Evolutionary conservation across 2,888 invertebrate genomes (phyloP).

Genomic region (Odontothrips loti): DNA sequence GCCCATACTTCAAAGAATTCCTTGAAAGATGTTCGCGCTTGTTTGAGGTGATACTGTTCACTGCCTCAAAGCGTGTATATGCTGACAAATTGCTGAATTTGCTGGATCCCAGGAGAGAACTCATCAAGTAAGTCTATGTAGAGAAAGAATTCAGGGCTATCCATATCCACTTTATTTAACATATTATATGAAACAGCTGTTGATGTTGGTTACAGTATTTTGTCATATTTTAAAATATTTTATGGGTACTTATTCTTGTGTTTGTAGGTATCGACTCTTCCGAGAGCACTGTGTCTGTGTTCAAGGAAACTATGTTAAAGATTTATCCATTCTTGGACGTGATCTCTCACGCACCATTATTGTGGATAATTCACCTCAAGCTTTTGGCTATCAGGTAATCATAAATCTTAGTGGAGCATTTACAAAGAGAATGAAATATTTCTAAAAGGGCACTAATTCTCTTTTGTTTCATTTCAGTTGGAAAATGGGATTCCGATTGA

Average conservation of each 20-base stretch:
- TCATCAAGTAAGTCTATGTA: slow-evolving; percentile 71
- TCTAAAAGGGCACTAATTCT: not conserved
- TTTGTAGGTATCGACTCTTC: slow-evolving; percentile 68
- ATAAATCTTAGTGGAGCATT: slow-evolving; percentile 33
- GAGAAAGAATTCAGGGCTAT: slow-evolving; percentile 32
- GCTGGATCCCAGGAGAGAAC: slow-evolving; percentile 79
- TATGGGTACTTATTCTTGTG: not conserved
- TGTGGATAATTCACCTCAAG: slow-evolving; percentile 86
- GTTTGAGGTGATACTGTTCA: slow-evolving; percentile 92
- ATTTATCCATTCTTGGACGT: slow-evolving; percentile 85
- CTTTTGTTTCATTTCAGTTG: slow-evolving; percentile 53
- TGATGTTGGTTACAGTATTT: slow-evolving; percentile 21
- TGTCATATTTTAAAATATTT: not conserved
- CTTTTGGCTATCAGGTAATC: slow-evolving; percentile 82
- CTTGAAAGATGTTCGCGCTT: slow-evolving; percentile 78
- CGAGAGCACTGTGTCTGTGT: slow-evolving; percentile 93
- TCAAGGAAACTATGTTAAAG: slow-evolving; percentile 95
- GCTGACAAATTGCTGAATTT: slow-evolving; percentile 90
- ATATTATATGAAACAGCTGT: not conserved
- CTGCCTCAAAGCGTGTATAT: slow-evolving; percentile 92
- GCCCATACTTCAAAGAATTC: slow-evolving; percentile 89
- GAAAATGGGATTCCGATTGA: slow-evolving; percentile 97
- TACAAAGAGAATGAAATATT: slow-evolving; percentile 29
- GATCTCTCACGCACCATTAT: slow-evolving; percentile 85
- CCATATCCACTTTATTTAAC: slow-evolving; percentile 18